Evolutionary conservation across 2,113 vertebrate species (phyloP).

Genomic region (Podocnemis expansa): DNA sequence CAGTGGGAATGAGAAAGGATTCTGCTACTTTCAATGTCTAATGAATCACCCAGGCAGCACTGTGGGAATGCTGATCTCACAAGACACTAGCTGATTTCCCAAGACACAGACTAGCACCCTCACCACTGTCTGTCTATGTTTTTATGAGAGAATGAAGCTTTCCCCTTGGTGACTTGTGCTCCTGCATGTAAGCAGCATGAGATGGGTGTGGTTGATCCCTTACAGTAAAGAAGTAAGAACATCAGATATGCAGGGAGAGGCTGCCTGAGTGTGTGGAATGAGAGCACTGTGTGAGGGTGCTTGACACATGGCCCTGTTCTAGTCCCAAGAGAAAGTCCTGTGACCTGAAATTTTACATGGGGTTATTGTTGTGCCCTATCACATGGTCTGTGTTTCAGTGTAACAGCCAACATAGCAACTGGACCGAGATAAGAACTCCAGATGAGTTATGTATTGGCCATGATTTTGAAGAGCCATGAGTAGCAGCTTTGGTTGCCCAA

Average conservation of each 20-base stretch:
- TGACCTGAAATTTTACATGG: slow-evolving; percentile 36
- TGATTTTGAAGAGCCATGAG: not conserved
- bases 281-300: not conserved
- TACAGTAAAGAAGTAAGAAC: not conserved
- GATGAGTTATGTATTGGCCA: not conserved
- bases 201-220: not conserved
- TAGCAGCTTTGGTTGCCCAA: not conserved
- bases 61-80: not conserved
- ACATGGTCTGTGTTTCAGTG: not conserved
- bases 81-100: not conserved
- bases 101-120: not conserved
- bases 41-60: not conserved
- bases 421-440: not conserved
- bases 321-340: slow-evolving; percentile 39
- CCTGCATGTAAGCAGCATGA: not conserved
- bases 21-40: not conserved
- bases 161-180: not conserved
- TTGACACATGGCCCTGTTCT: slow-evolving; percentile 20
- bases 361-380: not conserved
- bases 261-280: not conserved
- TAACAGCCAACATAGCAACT: not conserved
- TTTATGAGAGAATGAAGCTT: not conserved
- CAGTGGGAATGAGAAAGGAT: not conserved
- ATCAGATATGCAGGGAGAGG: not conserved
- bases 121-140: not conserved